Percentiles rank a stretch among this genome's conserved stretches.
phyloP scores from a whole-genome alignment of 2,113 vertebrate species.

The Phyllostomus hastatus region DNA sequence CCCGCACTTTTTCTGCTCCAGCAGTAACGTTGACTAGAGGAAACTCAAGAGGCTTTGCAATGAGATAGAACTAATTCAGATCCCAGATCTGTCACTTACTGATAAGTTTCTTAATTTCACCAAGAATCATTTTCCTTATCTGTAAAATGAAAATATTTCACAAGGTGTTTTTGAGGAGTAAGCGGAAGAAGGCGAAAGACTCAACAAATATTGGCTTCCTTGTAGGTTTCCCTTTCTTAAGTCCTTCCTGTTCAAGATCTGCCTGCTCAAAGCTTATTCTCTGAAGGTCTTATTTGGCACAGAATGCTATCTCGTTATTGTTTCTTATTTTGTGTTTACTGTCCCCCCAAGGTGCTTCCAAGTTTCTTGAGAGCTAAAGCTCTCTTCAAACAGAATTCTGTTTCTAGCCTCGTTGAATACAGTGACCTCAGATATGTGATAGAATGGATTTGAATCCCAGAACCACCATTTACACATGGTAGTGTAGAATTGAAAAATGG shows the following conservation, averaged over 20 bases:
- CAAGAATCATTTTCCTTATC: rapidly evolving
- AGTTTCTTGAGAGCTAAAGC: not conserved
- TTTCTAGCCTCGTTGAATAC: not conserved
- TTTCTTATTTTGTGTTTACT: not conserved
- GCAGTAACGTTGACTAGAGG: not conserved
- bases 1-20: not conserved
- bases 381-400: not conserved
- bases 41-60: not conserved
- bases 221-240: not conserved
- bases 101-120: not conserved
- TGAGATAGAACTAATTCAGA: not conserved
- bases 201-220: not conserved
- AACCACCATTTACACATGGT: not conserved
- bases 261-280: not conserved
- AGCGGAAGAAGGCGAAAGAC: not conserved
- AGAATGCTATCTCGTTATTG: not conserved
- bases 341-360: not conserved
- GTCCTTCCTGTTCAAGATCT: not conserved
- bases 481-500: not conserved
- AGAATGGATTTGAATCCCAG: not conserved
- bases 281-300: not conserved
- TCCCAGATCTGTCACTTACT: not conserved
- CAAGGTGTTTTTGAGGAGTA: not conserved
- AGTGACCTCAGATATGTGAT: not conserved
- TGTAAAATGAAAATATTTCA: not conserved